Evolutionary conservation across 1,140 invertebrate genomes (phyloP).

Genomic region (Calephelis virginiensis): DNA sequence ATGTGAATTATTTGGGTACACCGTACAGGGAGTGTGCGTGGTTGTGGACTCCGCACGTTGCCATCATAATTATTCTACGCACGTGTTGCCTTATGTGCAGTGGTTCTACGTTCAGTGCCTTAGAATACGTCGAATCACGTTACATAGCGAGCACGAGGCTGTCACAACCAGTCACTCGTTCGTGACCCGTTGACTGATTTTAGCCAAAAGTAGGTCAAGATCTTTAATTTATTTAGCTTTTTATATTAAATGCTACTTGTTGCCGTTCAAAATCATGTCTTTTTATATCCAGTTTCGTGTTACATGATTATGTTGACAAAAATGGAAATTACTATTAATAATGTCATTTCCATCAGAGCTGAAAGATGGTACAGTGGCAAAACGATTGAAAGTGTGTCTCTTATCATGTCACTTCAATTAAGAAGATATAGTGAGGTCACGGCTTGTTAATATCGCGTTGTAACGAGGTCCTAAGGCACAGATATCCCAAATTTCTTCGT

Average conservation of each 20-base stretch:
- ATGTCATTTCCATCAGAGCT: too few species aligned
- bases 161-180: constrained; percentile 69
- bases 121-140: constrained; percentile 49
- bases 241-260: constrained; percentile 52
- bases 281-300: constrained; percentile 2
- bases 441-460: too few species aligned
- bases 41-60: not conserved
- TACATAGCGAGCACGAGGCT: constrained; percentile 62
- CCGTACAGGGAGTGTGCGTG: not conserved
- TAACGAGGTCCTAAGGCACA: too few species aligned
- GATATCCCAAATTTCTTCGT: too few species aligned
- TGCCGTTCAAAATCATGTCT: constrained; percentile 28
- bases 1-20: constrained; percentile 7
- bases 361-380: too few species aligned
- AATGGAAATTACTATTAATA: too few species aligned
- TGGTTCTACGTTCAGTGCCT: constrained; percentile 42
- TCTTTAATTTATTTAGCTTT: constrained; percentile 69
- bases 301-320: not conserved
- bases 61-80: constrained; percentile 23
- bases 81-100: constrained; percentile 29
- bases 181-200: constrained; percentile 74
- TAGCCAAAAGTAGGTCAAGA: constrained; percentile 71
- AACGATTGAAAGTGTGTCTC: too few species aligned
- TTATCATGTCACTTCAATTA: too few species aligned
- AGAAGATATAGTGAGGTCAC: too few species aligned